Conservation (phyloP, 2,797 vertebrate genomes). For the Tragopan temminckii region DNA sequence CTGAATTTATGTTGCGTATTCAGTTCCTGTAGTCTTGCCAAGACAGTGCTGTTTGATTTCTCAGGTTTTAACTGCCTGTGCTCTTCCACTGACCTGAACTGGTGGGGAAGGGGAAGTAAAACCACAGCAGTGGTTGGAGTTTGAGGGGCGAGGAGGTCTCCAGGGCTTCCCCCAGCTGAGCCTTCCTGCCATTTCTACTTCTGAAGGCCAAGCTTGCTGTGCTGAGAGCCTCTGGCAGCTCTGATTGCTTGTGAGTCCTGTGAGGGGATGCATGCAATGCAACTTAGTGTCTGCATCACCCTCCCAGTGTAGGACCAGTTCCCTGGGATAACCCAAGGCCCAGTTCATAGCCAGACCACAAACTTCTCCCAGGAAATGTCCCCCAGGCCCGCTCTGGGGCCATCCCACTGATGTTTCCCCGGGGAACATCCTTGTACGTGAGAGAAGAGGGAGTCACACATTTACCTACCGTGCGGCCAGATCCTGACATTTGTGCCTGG, state of each 20-base stretch:
- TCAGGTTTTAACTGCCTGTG: background rate
- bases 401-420: background rate
- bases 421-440: accelerated
- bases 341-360: background rate
- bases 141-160: background rate
- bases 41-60: background rate
- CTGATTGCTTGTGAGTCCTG: background rate
- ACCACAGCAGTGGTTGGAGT: accelerated
- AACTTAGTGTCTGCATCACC: background rate
- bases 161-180: background rate
- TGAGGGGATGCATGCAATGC: background rate
- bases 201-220: background rate
- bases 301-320: background rate
- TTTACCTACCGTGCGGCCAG: background rate
- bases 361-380: background rate
- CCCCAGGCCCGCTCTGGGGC: background rate
- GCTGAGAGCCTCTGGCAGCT: background rate
- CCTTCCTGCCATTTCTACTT: background rate
- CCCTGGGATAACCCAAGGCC: accelerated
- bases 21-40: background rate
- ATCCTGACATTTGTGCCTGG: background rate
- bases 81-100: background rate
- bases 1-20: background rate
- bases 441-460: background rate
- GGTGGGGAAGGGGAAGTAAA: background rate